A percentile compares a stretch with the other conserved stretches of the same genome.
Evolutionary conservation across 2,113 vertebrate species (phyloP).

Genomic region (Campylomormyrus numenius): DNA sequence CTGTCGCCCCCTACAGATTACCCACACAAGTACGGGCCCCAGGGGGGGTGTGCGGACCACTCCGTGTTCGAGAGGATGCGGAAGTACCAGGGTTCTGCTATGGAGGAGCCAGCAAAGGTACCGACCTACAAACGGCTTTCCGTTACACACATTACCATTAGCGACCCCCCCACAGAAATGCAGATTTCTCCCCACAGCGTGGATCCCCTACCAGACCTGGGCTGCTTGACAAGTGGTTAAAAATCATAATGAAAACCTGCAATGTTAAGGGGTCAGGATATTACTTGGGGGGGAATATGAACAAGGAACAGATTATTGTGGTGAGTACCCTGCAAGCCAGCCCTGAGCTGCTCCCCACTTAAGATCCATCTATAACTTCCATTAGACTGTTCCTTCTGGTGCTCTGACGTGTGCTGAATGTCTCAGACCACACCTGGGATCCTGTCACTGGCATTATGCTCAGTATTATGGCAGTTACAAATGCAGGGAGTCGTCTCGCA

Average conservation of each 20-base stretch:
- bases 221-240: not conserved
- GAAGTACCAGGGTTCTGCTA: constrained; percentile 70
- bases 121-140: not conserved
- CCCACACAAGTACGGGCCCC: constrained; percentile 72
- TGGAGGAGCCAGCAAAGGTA: constrained; percentile 48
- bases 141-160: not conserved
- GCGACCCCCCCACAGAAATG: not conserved
- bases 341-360: not conserved
- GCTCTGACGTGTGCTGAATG: not conserved
- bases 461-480: not conserved
- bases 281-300: not conserved
- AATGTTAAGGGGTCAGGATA: not conserved
- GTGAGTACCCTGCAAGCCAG: not conserved
- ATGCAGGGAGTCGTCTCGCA: not conserved
- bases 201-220: not conserved
- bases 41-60: constrained; percentile 78
- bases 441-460: not conserved
- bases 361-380: not conserved
- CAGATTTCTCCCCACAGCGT: not conserved
- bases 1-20: constrained; percentile 6
- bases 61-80: constrained; percentile 79
- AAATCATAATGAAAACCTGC: not conserved
- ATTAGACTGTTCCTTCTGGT: not conserved
- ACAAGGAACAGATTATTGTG: not conserved
- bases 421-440: not conserved